phyloP scores from a whole-genome alignment of 1,140 invertebrate genomes.

The Melitaea cinxia region DNA sequence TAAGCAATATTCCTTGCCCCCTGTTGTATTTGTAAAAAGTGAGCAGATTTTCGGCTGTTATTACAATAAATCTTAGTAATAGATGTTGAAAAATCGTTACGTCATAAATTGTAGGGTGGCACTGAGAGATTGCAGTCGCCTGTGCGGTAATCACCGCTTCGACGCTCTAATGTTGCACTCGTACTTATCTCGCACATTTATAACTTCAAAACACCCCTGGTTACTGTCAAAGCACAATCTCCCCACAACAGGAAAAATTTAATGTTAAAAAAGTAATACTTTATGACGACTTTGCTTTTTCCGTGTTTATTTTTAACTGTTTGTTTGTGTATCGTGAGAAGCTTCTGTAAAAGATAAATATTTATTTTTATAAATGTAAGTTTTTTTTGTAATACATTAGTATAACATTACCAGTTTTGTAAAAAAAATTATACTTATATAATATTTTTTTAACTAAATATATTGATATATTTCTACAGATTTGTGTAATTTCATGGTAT shows the following conservation, averaged over 20 bases:
- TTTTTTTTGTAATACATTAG: too few relatives aligned
- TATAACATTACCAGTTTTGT: too few relatives aligned
- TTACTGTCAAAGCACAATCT: constrained; percentile 1
- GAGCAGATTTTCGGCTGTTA: constrained; percentile 14
- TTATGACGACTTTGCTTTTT: neutral
- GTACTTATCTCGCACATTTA: constrained; percentile 3
- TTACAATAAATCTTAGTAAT: constrained; percentile 18
- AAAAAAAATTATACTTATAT: too few relatives aligned
- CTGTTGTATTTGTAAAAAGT: neutral
- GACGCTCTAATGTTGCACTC: constrained; percentile 4
- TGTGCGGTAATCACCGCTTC: neutral
- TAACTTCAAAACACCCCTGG: neutral
- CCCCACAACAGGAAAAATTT: neutral
- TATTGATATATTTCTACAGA: too few relatives aligned
- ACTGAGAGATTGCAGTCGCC: constrained; percentile 10
- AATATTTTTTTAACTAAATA: too few relatives aligned
- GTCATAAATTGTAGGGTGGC: constrained; percentile 10
- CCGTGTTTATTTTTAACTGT: neutral
- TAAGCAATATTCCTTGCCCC: constrained; percentile 4
- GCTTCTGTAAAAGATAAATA: too few relatives aligned
- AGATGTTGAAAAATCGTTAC: constrained; percentile 19
- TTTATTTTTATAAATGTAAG: too few relatives aligned
- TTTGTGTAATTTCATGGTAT: too few relatives aligned
- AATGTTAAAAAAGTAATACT: neutral
- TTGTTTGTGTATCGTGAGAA: neutral